Percentiles rank a stretch among this genome's conserved stretches.
Conservation (phyloP, 2,113 vertebrate genomes). For the Orientallactaga bullata region DNA sequence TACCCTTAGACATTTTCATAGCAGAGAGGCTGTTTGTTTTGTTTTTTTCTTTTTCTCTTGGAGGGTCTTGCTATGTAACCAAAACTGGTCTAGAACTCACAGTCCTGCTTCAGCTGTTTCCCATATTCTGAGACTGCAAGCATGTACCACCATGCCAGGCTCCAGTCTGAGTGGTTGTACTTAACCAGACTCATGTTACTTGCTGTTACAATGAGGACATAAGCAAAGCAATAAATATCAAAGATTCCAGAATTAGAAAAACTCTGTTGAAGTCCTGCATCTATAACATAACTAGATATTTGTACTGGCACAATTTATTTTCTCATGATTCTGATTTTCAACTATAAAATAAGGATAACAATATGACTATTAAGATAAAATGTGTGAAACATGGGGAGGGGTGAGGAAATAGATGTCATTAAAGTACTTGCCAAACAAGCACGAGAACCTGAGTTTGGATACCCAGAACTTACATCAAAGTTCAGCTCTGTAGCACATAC, state of each 20-base stretch:
- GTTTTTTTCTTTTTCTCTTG: background rate
- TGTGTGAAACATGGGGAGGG: background rate
- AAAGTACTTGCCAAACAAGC: too few relatives aligned
- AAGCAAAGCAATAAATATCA: background rate
- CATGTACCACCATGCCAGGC: background rate
- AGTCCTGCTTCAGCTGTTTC: background rate
- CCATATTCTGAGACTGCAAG: background rate
- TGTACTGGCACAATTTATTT: background rate
- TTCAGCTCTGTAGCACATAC: too few relatives aligned
- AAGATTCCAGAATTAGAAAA: slow-evolving; percentile 20
- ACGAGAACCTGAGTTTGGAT: too few relatives aligned
- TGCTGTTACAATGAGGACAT: background rate
- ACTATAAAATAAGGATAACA: background rate
- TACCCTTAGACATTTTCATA: background rate
- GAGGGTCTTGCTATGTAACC: background rate
- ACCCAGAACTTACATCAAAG: too few relatives aligned
- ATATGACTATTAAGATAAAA: background rate
- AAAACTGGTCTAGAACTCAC: background rate
- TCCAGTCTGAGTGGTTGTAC: background rate
- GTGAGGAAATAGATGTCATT: too few relatives aligned
- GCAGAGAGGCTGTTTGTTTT: background rate
- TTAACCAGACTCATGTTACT: background rate
- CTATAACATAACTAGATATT: background rate
- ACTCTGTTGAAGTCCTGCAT: background rate
- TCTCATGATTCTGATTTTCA: slow-evolving; percentile 23